Conservation (phyloP, 2,888 invertebrate species). For the Drosophila crucigera region DNA sequence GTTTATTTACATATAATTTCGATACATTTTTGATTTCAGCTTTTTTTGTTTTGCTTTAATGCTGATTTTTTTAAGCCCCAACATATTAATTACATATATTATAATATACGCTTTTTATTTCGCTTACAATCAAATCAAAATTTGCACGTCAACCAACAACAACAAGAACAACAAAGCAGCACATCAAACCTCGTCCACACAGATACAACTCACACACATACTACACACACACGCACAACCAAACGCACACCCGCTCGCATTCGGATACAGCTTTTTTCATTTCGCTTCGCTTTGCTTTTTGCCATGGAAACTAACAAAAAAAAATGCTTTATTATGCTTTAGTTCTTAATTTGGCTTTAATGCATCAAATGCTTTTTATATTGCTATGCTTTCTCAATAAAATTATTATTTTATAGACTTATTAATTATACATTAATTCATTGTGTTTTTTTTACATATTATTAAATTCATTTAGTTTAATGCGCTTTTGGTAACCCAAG, state of each 20-base stretch:
- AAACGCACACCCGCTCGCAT: constrained; percentile 34
- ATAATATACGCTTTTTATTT: constrained; percentile 43
- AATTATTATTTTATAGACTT: constrained; percentile 6
- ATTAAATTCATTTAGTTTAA: constrained; percentile 19
- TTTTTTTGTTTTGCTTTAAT: constrained; percentile 39
- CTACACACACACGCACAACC: constrained; percentile 22
- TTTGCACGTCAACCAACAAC: constrained; percentile 64
- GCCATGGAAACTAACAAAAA: constrained; percentile 52
- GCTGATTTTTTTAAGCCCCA: constrained; percentile 5
- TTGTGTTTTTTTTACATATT: constrained; percentile 1
- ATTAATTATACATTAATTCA: constrained; percentile 10
- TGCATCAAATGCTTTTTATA: constrained; percentile 43
- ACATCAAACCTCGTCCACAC: constrained; percentile 38
- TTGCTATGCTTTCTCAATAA: constrained; percentile 27
- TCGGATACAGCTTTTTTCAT: constrained; percentile 28
- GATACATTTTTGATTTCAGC: constrained; percentile 36
- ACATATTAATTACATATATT: constrained; percentile 27
- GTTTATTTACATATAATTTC: constrained; percentile 7
- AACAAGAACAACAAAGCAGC: constrained; percentile 46
- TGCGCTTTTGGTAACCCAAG: constrained; percentile 21
- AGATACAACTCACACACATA: constrained; percentile 24
- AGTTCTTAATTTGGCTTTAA: constrained; percentile 26
- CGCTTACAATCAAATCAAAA: constrained; percentile 60
- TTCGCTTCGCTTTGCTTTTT: constrained; percentile 63
- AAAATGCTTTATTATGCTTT: constrained; percentile 44